Base-by-base conservation (phyloP, 2,888 invertebrate species). In the Adelognathus sp. region DNA sequence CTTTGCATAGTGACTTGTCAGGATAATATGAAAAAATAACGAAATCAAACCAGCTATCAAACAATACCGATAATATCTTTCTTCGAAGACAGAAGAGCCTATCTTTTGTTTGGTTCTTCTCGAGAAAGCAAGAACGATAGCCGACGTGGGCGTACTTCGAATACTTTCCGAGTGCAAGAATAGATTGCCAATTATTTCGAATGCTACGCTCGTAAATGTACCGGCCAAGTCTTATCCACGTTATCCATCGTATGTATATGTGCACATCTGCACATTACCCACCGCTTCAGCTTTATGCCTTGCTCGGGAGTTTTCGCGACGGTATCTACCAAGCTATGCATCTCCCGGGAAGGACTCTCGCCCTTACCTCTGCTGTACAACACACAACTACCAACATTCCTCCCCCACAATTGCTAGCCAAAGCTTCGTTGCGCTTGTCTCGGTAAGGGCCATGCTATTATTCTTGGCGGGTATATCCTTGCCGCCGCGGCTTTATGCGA, bases 171-270 rank as follows among this genome's bases (percentile, higher is more conserved):
- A 69, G 77, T 77, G 63, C 73, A 69, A 77, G 73, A 73, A 77
- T 73, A 73, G 67, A 73, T 77, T 73, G 77, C 67, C 77, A 77
- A 77, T 77, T 77, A 77, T 73, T 77, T 73, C 63, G 67, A 67
- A 29, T 58, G 56, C 46, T 21, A n/a, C n/a, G 67, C 63, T 77
- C 73, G 77, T 67, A 54, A 73, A 73, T 77, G 73, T 46, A 24
- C 52, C 39, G 36, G 21, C 50, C 29, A 50, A 72, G 60, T 54
- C 66, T 70, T 64, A 33, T 70, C 63, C 70, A 44, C 46, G 56
- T 63, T 29, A 14, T 29, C 24, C 50, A 64, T 66, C 24, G 56
- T 7, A 39, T 18, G 52, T 29, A 36, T 50, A 64, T 6, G 60
- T 9, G 18, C 41, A 52, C 36, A 9, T 31, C 27, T 39, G 66